Base-by-base conservation (phyloP, 2,888 invertebrate species). In the Diplazon laetatorius region DNA sequence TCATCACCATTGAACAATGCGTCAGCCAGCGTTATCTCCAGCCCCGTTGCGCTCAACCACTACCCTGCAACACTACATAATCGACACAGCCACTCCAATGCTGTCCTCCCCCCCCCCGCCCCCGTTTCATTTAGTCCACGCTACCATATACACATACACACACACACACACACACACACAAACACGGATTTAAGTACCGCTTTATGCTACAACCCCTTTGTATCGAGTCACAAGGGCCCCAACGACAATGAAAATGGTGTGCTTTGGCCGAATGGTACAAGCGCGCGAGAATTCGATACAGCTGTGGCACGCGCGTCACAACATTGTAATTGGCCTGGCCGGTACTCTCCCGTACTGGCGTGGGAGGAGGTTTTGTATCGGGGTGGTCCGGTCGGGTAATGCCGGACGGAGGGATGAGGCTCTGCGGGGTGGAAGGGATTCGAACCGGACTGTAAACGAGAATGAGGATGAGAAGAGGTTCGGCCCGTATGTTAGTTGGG, bases 391-490 rank as follows among this genome's bases (percentile, higher is more conserved):
- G 12, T 22, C 16, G 52, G 57, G 25, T 39, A 44, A 76, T 71
- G 59, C 42, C n/a, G n/a, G n/a, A 59, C 57, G 44, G 42, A 37
- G 37, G 70, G 52, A 16, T 20, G 46, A 35, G 9, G n/a, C 52
- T 57, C n/a, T 25, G 44, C 42, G 18, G 59, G 18, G 35, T n/a
- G n/a, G n/a, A n/a, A n/a, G n/a, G n/a, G n/a, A n/a, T n/a, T 20
- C 20, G 35, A 25, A 46, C 9, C 14, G 69, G 37, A 37, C n/a
- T 5, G 48, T n/a, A 22, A 14, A 76, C 39, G 57, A 42, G 60
- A 52, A n/a, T n/a, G 48, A 12, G 68, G 75, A 72, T 75, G 81
- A 76, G 79, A 71, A 81, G 80, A 81, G 69, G 42, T 39, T 37
- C 10, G 44, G 10, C 37, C 1, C 37, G 14, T 14, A 37, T 18